phyloP scores from a whole-genome alignment of 23 tunicate species.

The Halocynthia aurantium region DNA sequence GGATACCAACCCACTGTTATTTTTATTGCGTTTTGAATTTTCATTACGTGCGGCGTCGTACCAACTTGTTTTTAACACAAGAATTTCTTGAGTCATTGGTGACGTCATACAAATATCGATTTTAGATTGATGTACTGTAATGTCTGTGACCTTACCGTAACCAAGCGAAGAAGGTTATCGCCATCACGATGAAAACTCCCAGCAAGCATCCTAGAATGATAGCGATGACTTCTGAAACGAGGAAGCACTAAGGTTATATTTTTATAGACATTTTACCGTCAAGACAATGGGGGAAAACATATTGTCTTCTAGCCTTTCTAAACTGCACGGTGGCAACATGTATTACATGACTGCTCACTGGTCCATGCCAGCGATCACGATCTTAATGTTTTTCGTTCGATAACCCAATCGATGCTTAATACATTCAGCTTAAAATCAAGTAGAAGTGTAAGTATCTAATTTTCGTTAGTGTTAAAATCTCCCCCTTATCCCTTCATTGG shows the following conservation, averaged over 20 bases:
- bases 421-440: no score
- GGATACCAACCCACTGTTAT: no score
- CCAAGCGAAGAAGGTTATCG: constrained; percentile 16
- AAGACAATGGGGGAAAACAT: background rate
- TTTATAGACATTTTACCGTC: background rate
- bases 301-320: background rate
- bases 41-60: no score
- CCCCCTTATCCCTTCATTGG: no score
- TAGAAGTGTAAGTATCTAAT: no score
- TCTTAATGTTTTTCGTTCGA: no score
- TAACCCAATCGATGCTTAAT: no score
- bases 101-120: background rate
- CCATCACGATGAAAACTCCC: constrained; percentile 2
- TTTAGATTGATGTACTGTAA: background rate
- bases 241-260: background rate
- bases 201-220: constrained; percentile 12
- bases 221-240: constrained; percentile 18
- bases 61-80: no score
- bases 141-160: background rate
- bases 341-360: background rate
- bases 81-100: background rate
- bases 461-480: no score
- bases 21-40: no score
- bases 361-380: no score
- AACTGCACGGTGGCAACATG: background rate